Evolutionary conservation across 64 coral and sea anemone genomes (phyloP).

Genomic region (Exaiptasia diaphana): DNA sequence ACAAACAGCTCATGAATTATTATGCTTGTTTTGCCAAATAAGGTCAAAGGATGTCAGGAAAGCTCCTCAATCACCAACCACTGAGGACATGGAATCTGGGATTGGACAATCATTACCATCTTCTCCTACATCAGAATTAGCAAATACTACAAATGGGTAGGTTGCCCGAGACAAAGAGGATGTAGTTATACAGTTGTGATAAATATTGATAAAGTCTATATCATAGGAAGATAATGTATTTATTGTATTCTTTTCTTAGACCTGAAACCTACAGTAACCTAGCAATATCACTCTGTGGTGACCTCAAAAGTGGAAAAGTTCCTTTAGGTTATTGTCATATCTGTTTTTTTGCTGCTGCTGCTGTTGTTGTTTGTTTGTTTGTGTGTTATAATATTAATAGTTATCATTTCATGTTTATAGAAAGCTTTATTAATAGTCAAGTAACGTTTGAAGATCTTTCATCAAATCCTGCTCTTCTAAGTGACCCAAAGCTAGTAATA

Average conservation of each 20-base stretch:
- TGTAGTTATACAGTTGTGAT: too few species aligned
- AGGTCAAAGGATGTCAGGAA: too few species aligned
- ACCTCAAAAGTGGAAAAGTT: constrained; percentile 86
- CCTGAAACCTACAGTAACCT: constrained; percentile 71
- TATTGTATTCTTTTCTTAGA: constrained; percentile 7
- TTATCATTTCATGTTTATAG: too few species aligned
- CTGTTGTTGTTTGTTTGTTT: too few species aligned
- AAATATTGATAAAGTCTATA: too few species aligned
- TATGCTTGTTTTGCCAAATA: too few species aligned
- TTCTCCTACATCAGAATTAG: constrained; percentile 47
- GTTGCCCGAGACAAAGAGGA: too few species aligned
- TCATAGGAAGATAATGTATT: too few species aligned
- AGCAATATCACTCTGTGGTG: constrained; percentile 92
- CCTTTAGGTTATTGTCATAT: constrained; percentile 58
- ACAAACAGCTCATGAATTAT: too few species aligned
- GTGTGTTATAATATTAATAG: too few species aligned
- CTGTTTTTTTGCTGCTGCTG: too few species aligned
- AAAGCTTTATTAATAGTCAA: constrained; percentile 70
- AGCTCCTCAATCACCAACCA: background rate
- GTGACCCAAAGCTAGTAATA: constrained; percentile 90
- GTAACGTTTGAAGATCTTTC: constrained; percentile 84
- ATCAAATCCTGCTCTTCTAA: constrained; percentile 68
- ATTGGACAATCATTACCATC: constrained; percentile 79
- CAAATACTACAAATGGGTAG: constrained; percentile 21
- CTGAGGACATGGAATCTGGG: constrained; percentile 83